Evolutionary conservation across 2,888 invertebrate genomes (phyloP), one percentile per base, ranked within the genome.

Genomic region (Mycalesis mineus): DNA sequence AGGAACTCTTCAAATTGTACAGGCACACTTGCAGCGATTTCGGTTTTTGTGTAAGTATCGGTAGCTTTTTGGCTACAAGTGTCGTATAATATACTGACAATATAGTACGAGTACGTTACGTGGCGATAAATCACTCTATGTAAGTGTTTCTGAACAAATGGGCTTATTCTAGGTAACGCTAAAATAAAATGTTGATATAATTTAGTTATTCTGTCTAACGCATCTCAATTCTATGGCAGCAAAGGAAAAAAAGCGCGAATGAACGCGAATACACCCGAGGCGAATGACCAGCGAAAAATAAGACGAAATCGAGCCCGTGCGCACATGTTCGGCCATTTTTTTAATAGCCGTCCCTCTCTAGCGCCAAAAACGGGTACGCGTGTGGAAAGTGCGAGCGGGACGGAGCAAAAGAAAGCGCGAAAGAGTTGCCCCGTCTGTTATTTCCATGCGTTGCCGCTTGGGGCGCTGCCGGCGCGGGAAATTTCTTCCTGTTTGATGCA

Each of bases 321-420:
- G 86, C 89, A 88, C 88, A 88, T 88, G 86, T 85, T 80, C 80
- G 72, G 76, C 80, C 81, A 85, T 87, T 88, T 89, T 88, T 88
- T 85, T 82, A 54, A 67, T 66, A 66, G 64, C 79, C 66, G 63
- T 88, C 88, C 74, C 80, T 69, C 66, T 88, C 86, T 72, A 70
- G 76, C 81, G 75, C 82, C 84, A 74, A 86, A 87, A 87, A 82
- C 72, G 79, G 75, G 65, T 62, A 63, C 66, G 64, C 64, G 64
- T 50, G 40, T 62, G 57, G 9, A 57, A 49, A 9, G 87, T 61
- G 67, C 29, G 83, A 87, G 60, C 60, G 82, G 69, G 88, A 86
- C 57, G 66, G 80, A 61, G 37, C 73, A 77, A 83, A 86, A 88
- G 85, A 88, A 86, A 87, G 85, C 81, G 78, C 80, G 81, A 83